These are phyloP conservation scores for Silurus meridionalis DNA, from an alignment of 2,113 vertebrate genomes.

Conservation along the genomic window DNA sequence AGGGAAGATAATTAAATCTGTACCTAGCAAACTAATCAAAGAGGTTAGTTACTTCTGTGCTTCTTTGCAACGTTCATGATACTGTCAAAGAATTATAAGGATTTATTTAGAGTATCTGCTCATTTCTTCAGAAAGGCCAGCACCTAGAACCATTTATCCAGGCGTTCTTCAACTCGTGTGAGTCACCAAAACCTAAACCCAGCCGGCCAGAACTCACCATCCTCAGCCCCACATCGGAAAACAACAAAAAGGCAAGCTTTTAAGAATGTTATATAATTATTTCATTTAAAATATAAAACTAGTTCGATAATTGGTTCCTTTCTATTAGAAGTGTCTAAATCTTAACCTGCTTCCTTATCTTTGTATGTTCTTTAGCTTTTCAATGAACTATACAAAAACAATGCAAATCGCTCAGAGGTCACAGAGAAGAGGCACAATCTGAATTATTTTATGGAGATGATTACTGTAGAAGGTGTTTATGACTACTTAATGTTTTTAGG, in stretches of 20 bases:
- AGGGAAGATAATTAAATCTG: conserved; percentile 99
- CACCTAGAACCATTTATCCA: conserved; percentile 95
- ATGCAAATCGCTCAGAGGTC: conserved; percentile 89
- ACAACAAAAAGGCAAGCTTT: conserved; percentile 88
- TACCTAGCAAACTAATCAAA: conserved; percentile 96
- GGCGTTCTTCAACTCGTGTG: conserved; percentile 96
- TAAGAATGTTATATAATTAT: background rate
- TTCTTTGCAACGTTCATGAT: background rate
- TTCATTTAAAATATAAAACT: background rate
- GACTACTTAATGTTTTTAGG: conserved; percentile 95
- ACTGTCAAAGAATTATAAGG: background rate
- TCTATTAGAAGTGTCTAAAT: background rate
- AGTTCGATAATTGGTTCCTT: background rate
- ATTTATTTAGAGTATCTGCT: background rate
- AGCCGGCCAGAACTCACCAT: conserved; percentile 94
- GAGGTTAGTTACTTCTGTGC: conserved; percentile 75
- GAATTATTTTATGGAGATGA: conserved; percentile 96
- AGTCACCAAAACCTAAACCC: conserved; percentile 95
- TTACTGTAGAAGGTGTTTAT: conserved; percentile 89
- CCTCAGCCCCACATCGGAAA: conserved; percentile 94
- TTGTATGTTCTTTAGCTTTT: conserved; percentile 79
- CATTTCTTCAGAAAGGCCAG: conserved; percentile 85
- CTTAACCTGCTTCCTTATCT: conserved; percentile 72
- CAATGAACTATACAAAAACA: conserved; percentile 94
- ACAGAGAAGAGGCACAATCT: conserved; percentile 89